Conservation (phyloP, 2,797 vertebrate species). For the Sandelia bainsii region DNA sequence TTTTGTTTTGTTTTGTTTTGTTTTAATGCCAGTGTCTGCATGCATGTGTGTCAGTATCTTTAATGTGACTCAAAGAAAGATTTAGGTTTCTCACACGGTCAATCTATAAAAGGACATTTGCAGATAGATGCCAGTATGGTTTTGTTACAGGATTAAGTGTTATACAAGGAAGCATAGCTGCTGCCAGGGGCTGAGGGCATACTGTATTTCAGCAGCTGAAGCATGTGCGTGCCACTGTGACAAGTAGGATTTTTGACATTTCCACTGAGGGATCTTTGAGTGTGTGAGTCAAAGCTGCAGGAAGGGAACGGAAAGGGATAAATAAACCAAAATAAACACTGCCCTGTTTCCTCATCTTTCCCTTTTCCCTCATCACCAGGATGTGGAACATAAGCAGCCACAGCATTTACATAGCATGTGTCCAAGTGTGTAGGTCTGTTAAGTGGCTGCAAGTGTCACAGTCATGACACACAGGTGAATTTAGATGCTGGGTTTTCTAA, state of each 20-base stretch:
- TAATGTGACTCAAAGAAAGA: constrained; percentile 6
- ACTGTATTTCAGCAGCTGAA: background rate
- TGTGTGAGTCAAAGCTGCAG: constrained; percentile 40
- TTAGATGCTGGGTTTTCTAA: background rate
- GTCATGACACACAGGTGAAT: background rate
- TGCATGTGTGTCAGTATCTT: background rate
- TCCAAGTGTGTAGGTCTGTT: background rate
- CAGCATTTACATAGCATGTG: background rate
- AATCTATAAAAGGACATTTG: constrained; percentile 4
- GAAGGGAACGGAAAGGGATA: constrained; percentile 42
- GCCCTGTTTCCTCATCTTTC: constrained; percentile 25
- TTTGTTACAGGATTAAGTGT: constrained; percentile 11
- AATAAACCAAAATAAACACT: constrained; percentile 49
- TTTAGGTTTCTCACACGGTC: background rate
- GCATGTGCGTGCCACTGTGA: constrained; percentile 33
- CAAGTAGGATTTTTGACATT: constrained; percentile 24
- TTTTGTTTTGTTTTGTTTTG: background rate
- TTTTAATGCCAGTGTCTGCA: background rate
- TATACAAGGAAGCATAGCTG: constrained; percentile 29
- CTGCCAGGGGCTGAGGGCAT: constrained; percentile 4
- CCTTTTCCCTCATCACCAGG: constrained; percentile 39
- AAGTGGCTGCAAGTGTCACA: background rate
- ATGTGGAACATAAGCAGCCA: constrained; percentile 23
- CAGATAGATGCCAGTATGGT: background rate
- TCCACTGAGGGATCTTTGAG: constrained; percentile 17